These are phyloP conservation scores for Drosophila ercepeae DNA, from an alignment of 1,140 invertebrate species.

Conservation along the genomic window DNA sequence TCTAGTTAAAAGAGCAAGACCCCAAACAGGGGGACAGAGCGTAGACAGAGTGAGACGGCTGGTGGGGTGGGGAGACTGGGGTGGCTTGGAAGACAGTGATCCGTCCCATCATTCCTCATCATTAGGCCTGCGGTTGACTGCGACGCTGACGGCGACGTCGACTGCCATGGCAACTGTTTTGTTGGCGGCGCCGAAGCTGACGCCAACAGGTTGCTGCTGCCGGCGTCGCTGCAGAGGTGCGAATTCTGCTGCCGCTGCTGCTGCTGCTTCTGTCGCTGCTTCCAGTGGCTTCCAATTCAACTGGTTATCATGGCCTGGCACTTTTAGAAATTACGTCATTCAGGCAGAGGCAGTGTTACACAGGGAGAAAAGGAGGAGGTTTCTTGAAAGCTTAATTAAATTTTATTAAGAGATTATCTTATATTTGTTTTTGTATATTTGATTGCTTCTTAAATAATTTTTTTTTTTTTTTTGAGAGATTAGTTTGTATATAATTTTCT, in stretches of 20 bases:
- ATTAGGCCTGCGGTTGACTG: slow-evolving; percentile 23
- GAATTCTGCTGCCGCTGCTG: slow-evolving; percentile 40
- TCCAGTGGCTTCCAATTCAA: slow-evolving; percentile 40
- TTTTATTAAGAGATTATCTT: not conserved
- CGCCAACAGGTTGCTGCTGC: slow-evolving; percentile 69
- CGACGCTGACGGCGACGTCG: slow-evolving; percentile 5
- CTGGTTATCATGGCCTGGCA: slow-evolving; percentile 68
- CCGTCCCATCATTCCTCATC: slow-evolving; percentile 36
- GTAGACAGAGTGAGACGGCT: not conserved
- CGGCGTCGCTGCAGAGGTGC: slow-evolving; percentile 53
- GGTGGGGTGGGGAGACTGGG: not conserved
- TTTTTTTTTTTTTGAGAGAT: no score
- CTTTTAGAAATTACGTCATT: slow-evolving; percentile 82
- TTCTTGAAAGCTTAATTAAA: not conserved
- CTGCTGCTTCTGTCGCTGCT: slow-evolving; percentile 10
- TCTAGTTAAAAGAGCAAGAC: not conserved
- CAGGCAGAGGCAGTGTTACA: slow-evolving; percentile 24
- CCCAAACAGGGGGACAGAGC: not conserved
- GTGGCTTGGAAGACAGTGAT: slow-evolving; percentile 11
- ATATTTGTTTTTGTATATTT: not conserved
- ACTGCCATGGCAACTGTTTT: no score
- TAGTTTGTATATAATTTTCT: not conserved
- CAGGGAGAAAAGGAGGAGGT: not conserved
- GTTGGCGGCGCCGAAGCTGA: slow-evolving; percentile 12
- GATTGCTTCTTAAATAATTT: not conserved